A percentile compares a stretch with the other conserved stretches of the same genome.
Conservation (phyloP, 1,140 invertebrate genomes). For the Drosophila watanabei region DNA sequence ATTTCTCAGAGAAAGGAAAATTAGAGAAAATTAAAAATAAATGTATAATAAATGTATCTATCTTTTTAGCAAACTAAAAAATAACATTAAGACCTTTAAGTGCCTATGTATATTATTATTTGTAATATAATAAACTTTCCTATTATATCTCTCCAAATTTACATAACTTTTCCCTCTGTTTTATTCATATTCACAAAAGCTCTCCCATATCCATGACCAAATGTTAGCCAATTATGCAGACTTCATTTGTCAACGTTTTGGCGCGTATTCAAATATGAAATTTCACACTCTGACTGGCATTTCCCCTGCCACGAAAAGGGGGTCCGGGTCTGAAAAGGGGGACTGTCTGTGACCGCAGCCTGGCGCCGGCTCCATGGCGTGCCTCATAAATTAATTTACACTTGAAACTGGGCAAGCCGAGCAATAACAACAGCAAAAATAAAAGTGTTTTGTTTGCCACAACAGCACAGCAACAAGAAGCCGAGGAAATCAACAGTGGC, state of each 20-base stretch:
- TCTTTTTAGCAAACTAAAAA: too few species aligned
- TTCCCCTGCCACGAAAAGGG: slow-evolving; percentile 48
- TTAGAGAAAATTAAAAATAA: background rate
- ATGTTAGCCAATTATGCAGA: slow-evolving; percentile 72
- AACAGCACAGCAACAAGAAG: slow-evolving; percentile 17
- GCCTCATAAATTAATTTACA: slow-evolving; percentile 84
- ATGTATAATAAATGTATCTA: too few species aligned
- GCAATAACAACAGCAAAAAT: slow-evolving; percentile 54
- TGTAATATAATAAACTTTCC: background rate
- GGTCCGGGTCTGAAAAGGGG: background rate
- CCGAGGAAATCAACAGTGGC: slow-evolving; percentile 22
- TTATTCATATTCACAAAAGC: slow-evolving; percentile 2
- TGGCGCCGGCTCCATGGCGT: slow-evolving; percentile 68
- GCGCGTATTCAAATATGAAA: slow-evolving; percentile 74
- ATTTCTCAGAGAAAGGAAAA: background rate
- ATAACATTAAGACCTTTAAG: background rate
- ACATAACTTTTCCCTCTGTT: background rate
- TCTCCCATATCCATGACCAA: slow-evolving; percentile 35
- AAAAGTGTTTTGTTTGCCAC: slow-evolving; percentile 50
- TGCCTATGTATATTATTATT: background rate
- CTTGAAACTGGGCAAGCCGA: slow-evolving; percentile 72
- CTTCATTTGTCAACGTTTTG: slow-evolving; percentile 70
- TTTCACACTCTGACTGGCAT: slow-evolving; percentile 80
- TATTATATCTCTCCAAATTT: background rate
- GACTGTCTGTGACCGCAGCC: slow-evolving; percentile 53